These are phyloP conservation scores for Drosophila antonietae DNA, from an alignment of 2,888 invertebrate genomes.

Conservation along the genomic window DNA sequence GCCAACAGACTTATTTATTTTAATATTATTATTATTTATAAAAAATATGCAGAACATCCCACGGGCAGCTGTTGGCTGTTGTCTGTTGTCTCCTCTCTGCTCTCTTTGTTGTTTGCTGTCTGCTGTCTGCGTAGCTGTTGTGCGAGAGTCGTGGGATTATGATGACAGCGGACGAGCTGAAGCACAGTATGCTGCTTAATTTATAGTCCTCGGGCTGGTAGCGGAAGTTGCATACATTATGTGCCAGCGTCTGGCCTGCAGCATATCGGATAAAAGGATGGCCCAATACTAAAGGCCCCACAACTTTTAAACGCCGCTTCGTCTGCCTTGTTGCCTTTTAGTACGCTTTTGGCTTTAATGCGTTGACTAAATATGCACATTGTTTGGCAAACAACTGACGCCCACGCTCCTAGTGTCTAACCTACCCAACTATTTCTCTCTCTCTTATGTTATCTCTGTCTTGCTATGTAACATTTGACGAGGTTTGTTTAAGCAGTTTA, in stretches of 20 bases:
- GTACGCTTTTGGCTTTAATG: slow-evolving; percentile 65
- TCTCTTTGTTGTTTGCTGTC: slow-evolving; percentile 9
- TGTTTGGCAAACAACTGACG: slow-evolving; percentile 58
- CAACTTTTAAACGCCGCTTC: slow-evolving; percentile 65
- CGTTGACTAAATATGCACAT: slow-evolving; percentile 68
- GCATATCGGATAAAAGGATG: slow-evolving; percentile 49
- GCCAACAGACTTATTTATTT: slow-evolving; percentile 73
- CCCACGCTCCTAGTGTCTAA: slow-evolving; percentile 15
- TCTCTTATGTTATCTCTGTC: background rate
- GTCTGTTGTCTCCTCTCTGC: slow-evolving; percentile 21
- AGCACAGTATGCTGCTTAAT: slow-evolving; percentile 60
- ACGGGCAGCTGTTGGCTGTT: slow-evolving; percentile 29
- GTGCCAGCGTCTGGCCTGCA: slow-evolving; percentile 37
- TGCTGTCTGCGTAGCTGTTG: slow-evolving; percentile 10
- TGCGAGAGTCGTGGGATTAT: slow-evolving; percentile 44
- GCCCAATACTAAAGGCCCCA: slow-evolving; percentile 55
- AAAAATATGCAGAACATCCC: slow-evolving; percentile 61
- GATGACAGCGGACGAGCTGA: slow-evolving; percentile 53
- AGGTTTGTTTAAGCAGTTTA: slow-evolving; percentile 10
- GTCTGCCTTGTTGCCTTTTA: slow-evolving; percentile 47
- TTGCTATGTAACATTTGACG: slow-evolving; percentile 11
- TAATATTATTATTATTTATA: slow-evolving; percentile 75
- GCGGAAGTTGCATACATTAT: slow-evolving; percentile 76
- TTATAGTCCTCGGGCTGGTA: slow-evolving; percentile 63
- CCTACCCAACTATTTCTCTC: background rate